Evolutionary conservation across 1,140 invertebrate species (phyloP), one percentile per base, ranked within the genome.

Genomic region (Leucophenga varia): DNA sequence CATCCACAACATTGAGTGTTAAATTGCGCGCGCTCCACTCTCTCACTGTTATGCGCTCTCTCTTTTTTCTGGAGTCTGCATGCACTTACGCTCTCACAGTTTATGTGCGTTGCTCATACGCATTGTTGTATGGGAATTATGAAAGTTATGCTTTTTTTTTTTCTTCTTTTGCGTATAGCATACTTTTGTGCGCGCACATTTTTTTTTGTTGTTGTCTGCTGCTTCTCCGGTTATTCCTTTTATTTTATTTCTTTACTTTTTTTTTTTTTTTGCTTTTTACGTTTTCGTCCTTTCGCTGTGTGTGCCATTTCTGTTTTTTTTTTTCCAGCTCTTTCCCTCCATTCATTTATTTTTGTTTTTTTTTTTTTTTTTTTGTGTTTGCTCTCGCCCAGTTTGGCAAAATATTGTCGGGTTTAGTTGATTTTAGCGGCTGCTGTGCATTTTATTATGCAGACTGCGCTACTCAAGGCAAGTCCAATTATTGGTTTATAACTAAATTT

Each of bases 111-210:
- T 25, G 22, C 22, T 25, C 22, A 25, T 25, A 25, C 22, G 22
- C 22, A 25, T 25, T 25, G 22, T 25, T 25, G 22, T 25, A 25
- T 25, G 22, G 35, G 43, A 50, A 43, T 63, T 59, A 58, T 52
- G 56, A 58, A 58, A 61, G 55, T 61, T 65, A 49, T 53, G n/a
- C n/a, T n/a, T n/a, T n/a, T n/a, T n/a, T n/a, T n/a, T n/a, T n/a
- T n/a, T n/a, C n/a, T n/a, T n/a, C n/a, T n/a, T n/a, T n/a, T 34
- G 25, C 25, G 6, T 55, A 54, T 63, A 52, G 63, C 59, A 50
- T 53, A 61, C 61, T 63, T 65, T 54, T 56, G 45, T 49, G 57
- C 43, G 56, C 43, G 45, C 43, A 48, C 35, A n/a, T n/a, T n/a
- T n/a, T n/a, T n/a, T n/a, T n/a, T n/a, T n/a, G n/a, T n/a, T n/a